A percentile compares a stretch with the other conserved stretches of the same genome.
Evolutionary conservation across 2,888 invertebrate genomes (phyloP).

Genomic region (Rhagophthalmus giganteus): DNA sequence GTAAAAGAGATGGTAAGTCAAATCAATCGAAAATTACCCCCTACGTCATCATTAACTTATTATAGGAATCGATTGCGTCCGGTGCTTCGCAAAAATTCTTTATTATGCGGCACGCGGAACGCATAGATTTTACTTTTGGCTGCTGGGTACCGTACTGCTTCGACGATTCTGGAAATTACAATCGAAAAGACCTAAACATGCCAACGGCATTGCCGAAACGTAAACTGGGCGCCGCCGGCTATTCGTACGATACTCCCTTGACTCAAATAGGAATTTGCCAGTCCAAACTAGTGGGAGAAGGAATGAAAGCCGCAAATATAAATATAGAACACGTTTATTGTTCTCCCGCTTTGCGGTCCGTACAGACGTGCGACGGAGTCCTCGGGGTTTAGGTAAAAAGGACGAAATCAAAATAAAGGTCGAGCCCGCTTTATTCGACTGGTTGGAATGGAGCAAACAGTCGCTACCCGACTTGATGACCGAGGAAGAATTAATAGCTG

Average conservation of each 20-base stretch:
- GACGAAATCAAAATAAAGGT: constrained; percentile 62
- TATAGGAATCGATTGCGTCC: too few relatives aligned
- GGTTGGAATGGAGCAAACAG: constrained; percentile 86
- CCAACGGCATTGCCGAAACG: constrained; percentile 77
- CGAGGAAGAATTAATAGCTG: constrained; percentile 67
- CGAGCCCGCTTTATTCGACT: constrained; percentile 93
- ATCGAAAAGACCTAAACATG: constrained; percentile 89
- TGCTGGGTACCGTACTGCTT: constrained; percentile 88
- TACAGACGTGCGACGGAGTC: constrained; percentile 79
- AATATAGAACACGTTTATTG: constrained; percentile 76
- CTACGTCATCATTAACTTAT: too few relatives aligned
- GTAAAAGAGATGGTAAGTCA: too few relatives aligned
- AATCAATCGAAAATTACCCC: too few relatives aligned
- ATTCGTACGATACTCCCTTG: constrained; percentile 83
- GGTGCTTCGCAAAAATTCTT: constrained; percentile 62
- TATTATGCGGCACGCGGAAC: constrained; percentile 89
- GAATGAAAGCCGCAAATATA: constrained; percentile 70
- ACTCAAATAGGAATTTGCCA: constrained; percentile 87
- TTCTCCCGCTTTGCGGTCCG: constrained; percentile 87
- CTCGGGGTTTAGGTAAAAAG: constrained; percentile 50
- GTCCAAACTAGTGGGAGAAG: constrained; percentile 82
- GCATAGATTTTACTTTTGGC: constrained; percentile 93
- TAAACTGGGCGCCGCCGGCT: constrained; percentile 69
- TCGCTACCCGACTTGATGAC: constrained; percentile 79
- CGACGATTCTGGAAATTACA: constrained; percentile 74